phyloP scores from a whole-genome alignment of 1,140 invertebrate species.

The Cotesia chilonis region DNA sequence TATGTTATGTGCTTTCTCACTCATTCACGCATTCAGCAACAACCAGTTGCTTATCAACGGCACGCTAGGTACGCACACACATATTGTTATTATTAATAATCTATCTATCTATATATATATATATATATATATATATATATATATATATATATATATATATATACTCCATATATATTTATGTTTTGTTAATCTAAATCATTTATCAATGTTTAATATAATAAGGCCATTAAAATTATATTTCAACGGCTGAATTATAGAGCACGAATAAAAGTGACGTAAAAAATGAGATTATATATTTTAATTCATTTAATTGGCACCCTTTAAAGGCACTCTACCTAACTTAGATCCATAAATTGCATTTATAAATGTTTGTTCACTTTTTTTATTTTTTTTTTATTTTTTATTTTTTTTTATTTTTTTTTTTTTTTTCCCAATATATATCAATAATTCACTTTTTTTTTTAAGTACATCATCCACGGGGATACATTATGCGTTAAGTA shows the following conservation, averaged over 20 bases:
- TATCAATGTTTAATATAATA: slow-evolving; percentile 2
- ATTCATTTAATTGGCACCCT: slow-evolving; percentile 11
- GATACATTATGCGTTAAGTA: slow-evolving; percentile 59
- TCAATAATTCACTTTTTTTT: slow-evolving; percentile 40
- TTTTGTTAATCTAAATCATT: not conserved
- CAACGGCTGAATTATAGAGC: not conserved
- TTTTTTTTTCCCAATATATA: not conserved
- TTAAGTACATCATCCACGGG: slow-evolving; percentile 63
- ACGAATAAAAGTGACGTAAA: not conserved
- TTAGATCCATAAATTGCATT: slow-evolving; percentile 11
- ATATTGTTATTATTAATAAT: slow-evolving; percentile 5
- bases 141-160: not conserved
- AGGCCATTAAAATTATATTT: slow-evolving; percentile 2
- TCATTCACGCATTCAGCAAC: slow-evolving; percentile 13
- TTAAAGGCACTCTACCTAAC: slow-evolving; percentile 10
- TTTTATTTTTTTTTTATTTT: too few species aligned
- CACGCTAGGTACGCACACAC: slow-evolving; percentile 26
- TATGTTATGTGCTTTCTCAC: slow-evolving; percentile 14
- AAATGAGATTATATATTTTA: not conserved
- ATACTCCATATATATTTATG: not conserved
- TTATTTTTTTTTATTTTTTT: too few species aligned
- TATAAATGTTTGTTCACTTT: slow-evolving; percentile 7
- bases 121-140: not conserved
- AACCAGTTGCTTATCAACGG: slow-evolving; percentile 26
- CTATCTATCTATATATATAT: not conserved